These are phyloP conservation scores for Papilio demoleus DNA, from an alignment of 2,888 invertebrate species.

Conservation along the genomic window DNA sequence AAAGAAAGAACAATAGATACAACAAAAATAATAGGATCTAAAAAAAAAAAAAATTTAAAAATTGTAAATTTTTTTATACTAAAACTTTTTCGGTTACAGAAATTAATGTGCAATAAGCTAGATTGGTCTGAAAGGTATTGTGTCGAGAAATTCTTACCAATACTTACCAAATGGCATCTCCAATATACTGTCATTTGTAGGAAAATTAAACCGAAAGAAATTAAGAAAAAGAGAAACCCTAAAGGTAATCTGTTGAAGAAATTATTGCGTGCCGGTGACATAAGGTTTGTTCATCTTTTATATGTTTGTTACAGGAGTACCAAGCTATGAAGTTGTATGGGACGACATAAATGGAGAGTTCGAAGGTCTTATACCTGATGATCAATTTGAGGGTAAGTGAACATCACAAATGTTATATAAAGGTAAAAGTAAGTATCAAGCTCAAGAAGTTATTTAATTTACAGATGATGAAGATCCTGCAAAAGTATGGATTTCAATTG, in stretches of 20 bases:
- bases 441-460: constrained; percentile 36
- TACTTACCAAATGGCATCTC: constrained; percentile 90
- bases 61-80: background rate
- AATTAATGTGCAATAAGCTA: constrained; percentile 85
- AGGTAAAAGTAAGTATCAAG: background rate
- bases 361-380: constrained; percentile 83
- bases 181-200: constrained; percentile 65
- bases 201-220: constrained; percentile 64
- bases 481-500: constrained; percentile 86
- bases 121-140: constrained; percentile 90
- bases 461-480: constrained; percentile 75
- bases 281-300: background rate
- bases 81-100: constrained; percentile 66
- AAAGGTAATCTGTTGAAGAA: constrained; percentile 62
- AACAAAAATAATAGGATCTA: too few relatives aligned
- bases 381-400: constrained; percentile 78
- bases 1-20: too few relatives aligned
- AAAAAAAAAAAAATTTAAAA: too few relatives aligned
- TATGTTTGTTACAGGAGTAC: constrained; percentile 77
- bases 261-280: background rate
- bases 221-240: constrained; percentile 78
- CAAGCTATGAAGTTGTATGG: constrained; percentile 90
- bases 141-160: constrained; percentile 89
- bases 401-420: background rate
- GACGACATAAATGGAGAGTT: constrained; percentile 82